Evolutionary conservation across 1,140 invertebrate species (phyloP).

Genomic region (Diuraphis noxia): DNA sequence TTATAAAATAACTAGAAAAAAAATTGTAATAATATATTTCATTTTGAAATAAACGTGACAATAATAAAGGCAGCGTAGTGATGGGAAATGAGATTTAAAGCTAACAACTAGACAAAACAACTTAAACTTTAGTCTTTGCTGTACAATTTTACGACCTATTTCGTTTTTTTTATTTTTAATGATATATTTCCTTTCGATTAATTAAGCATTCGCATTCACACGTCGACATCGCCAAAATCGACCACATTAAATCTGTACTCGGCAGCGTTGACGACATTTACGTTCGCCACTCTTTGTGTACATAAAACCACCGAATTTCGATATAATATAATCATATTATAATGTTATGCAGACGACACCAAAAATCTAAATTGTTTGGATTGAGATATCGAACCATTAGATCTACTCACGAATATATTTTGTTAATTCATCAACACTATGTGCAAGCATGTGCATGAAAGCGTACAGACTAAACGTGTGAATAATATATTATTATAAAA

Average conservation of each 20-base stretch:
- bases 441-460: background rate
- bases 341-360: conserved; percentile 1
- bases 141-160: background rate
- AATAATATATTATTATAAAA: conserved; percentile 3
- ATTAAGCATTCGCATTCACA: background rate
- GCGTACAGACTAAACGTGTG: background rate
- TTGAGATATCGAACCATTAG: background rate
- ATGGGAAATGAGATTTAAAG: background rate
- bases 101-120: background rate
- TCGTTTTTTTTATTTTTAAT: background rate
- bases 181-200: background rate
- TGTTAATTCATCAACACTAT: background rate
- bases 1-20: background rate
- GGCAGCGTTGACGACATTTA: background rate
- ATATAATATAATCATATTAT: background rate
- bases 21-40: background rate
- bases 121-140: background rate
- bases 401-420: background rate
- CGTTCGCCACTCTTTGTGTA: background rate
- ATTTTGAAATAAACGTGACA: conserved; percentile 4
- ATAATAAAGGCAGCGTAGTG: background rate
- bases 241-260: background rate
- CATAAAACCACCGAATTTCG: background rate
- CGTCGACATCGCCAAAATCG: background rate
- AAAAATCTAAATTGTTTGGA: background rate